Evolutionary conservation across 2,113 vertebrate genomes (phyloP), one percentile per base, ranked within the genome.

Genomic region (Elephantulus edwardii): DNA sequence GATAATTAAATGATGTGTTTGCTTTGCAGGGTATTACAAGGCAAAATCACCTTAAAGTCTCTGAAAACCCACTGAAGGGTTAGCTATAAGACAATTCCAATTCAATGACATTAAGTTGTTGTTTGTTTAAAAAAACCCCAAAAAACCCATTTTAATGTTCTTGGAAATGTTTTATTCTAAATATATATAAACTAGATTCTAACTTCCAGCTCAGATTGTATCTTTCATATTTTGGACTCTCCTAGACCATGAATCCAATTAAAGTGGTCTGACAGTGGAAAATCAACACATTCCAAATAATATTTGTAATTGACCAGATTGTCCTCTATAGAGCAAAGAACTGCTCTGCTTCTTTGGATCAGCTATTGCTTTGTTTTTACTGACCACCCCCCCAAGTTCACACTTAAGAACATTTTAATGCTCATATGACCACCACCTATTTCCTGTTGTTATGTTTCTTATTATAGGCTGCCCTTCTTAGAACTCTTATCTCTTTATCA

Each of bases 381-480:
- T 87, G 33, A 2, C 20, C 12, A 20, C 2, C 8, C 13, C 10
- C 1, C 62, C n/a, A 68, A n/a, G 82, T 95, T 94, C 91, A 91
- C 95, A 96, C 90, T 92, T 93, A 8, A 90, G 71, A 79, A 87
- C 76, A 64, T 92, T 90, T 89, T 76, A 91, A 70, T 88, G 86
- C 92, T 77, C 76, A 6, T 85, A 91, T 95, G 95, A 52, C 52
- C 83, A 92, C 94, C 93, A 88, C 94, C 95, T 88, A 95, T 77
- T 96, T 96, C 92, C 95, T 92, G 85, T 90, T 78, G 95, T 83
- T 95, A 92, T 94, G 89, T 90, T 92, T 95, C 93, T 95, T 88
- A 78, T 86, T 90, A 86, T 86, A 92, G 92, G 66, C 78, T 60
- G 85, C 66, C 76, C 89, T 92, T 62, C 77, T 83, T 70, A 54